Evolutionary conservation across 30 jellyfish, hydroid and myxozoan genomes (phyloP), one percentile per base, ranked within the genome.

Genomic region (Hydra vulgaris): DNA sequence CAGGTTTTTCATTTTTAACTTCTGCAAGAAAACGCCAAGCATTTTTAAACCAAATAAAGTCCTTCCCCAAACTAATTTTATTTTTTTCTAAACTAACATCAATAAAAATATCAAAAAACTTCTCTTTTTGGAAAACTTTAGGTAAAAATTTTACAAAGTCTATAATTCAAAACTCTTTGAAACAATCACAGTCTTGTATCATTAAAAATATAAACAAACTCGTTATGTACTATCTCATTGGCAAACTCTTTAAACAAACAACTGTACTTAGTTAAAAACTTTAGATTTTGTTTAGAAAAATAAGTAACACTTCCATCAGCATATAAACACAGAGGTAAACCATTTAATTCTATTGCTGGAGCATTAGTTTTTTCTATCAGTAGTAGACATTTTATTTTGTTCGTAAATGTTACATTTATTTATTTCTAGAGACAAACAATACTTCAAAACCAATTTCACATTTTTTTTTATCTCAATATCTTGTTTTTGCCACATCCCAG

Each of bases 281-380:
- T 82, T 25, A 16, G 27, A 61, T 66, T 74, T 21, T 73, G 21
- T 18, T 61, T 61, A 25, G 81, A 56, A 74, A 88, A 78, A 22
- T 23, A 21, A 52, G 86, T 54, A 81, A 88, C 79, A 22, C 40
- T 16, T 0, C 55, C 85, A 72, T 88, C 89, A 7, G 84, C 94
- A 15, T 82, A 61, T 27, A 88, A 61, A 8, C 90, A 78, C 25
- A 88, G 87, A 18, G 96, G 96, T 18, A 88, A 56, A 8, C 86
- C 89, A 16, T 79, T 80, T 17, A 88, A 81, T 16, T 40, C 73
- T 3, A 40, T 12, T 40, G 61, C 12, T 40, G 61, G 12, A 5
- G 12, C 61, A 40, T 3, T 68, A 68, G 15, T 4, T 68, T 68
- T 74, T 26, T 19, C 68, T 66, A 0, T 79, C 83, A n/a, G n/a